Conservation (phyloP, 1,140 invertebrate species). For the Ephestia elutella region DNA sequence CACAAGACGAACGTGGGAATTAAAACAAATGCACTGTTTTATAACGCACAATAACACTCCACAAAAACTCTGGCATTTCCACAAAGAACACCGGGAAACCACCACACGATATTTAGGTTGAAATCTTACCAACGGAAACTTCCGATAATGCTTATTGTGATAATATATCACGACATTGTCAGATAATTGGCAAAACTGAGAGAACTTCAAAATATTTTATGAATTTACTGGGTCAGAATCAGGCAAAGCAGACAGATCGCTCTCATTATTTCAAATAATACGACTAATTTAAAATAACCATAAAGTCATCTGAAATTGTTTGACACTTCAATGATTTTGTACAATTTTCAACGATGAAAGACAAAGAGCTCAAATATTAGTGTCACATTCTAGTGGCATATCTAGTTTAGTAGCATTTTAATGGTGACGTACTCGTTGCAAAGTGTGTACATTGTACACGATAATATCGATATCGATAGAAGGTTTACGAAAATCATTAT, state of each 20-base stretch:
- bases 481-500: background rate
- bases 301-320: background rate
- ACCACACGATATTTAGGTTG: slow-evolving; percentile 12
- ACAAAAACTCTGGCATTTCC: slow-evolving; percentile 34
- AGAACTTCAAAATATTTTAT: slow-evolving; percentile 25
- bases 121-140: slow-evolving; percentile 40
- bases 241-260: slow-evolving; percentile 10
- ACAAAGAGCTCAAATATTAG: background rate
- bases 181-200: slow-evolving; percentile 25
- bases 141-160: slow-evolving; percentile 34
- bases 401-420: background rate
- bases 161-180: slow-evolving; percentile 52
- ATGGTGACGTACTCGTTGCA: background rate
- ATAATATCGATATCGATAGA: background rate
- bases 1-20: slow-evolving; percentile 47
- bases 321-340: slow-evolving; percentile 9
- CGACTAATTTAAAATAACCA: background rate
- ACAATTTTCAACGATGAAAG: background rate
- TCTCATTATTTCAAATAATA: slow-evolving; percentile 18
- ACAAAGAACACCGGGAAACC: slow-evolving; percentile 5
- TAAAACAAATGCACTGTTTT: slow-evolving; percentile 45
- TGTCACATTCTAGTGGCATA: background rate
- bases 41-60: slow-evolving; percentile 30
- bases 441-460: background rate
- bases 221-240: slow-evolving; percentile 25